Conservation (phyloP, 2,888 invertebrate genomes). For the Xestia sexstrigata region DNA sequence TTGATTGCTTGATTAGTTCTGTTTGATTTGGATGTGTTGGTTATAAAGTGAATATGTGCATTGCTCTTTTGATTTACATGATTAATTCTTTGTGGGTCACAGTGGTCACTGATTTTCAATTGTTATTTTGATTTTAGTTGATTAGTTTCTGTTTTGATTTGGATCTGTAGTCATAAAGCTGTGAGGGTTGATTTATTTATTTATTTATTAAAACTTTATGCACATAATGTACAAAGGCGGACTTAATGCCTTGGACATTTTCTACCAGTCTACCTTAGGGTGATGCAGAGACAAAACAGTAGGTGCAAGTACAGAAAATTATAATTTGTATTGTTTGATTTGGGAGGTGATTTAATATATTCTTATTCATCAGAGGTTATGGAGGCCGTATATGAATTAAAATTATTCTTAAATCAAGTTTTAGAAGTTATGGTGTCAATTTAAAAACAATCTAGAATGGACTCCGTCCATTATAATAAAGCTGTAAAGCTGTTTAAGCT, state of each 20-base stretch:
- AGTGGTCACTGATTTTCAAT: conserved; percentile 60
- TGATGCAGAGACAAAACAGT: too few relatives aligned
- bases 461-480: too few relatives aligned
- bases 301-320: too few relatives aligned
- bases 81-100: conserved; percentile 22
- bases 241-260: too few relatives aligned
- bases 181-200: conserved; percentile 17
- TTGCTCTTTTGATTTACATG: background rate
- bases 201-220: too few relatives aligned
- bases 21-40: conserved; percentile 46
- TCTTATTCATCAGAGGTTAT: background rate
- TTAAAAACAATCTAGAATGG: too few relatives aligned
- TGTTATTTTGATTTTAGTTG: conserved; percentile 56
- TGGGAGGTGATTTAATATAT: conserved; percentile 16
- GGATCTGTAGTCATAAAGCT: conserved; percentile 34
- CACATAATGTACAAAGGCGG: too few relatives aligned
- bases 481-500: too few relatives aligned
- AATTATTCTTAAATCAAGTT: background rate
- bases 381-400: background rate
- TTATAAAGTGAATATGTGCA: background rate
- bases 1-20: conserved; percentile 30
- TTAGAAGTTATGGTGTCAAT: too few relatives aligned
- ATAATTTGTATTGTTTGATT: conserved; percentile 16
- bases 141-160: conserved; percentile 40
- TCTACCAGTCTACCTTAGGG: too few relatives aligned